phyloP scores from a whole-genome alignment of 1,140 invertebrate species.

The Atta cephalotes region DNA sequence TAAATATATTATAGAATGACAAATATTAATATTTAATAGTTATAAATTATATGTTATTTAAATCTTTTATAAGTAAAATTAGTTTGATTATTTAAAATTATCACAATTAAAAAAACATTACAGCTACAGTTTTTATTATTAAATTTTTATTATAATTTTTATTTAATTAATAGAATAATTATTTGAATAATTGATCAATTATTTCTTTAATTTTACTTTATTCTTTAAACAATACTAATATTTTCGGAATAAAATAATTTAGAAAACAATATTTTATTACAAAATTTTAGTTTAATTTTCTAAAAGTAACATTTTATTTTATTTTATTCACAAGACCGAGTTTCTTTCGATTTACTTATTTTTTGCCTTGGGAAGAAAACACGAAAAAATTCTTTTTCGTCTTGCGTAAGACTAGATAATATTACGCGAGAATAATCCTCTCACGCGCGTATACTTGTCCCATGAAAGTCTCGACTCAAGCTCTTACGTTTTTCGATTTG shows the following conservation, averaged over 20 bases:
- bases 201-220: background rate
- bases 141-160: background rate
- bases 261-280: background rate
- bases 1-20: background rate
- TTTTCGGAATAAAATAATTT: background rate
- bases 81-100: background rate
- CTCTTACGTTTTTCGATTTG: constrained; percentile 45
- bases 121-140: background rate
- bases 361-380: constrained; percentile 8
- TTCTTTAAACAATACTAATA: background rate
- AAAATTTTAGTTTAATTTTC: background rate
- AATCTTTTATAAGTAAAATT: constrained; percentile 2
- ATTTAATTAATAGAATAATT: background rate
- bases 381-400: constrained; percentile 8
- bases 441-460: background rate
- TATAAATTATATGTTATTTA: background rate
- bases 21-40: background rate
- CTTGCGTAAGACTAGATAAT: constrained; percentile 24
- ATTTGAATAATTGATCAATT: background rate
- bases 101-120: background rate
- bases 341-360: constrained; percentile 34
- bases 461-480: constrained; percentile 27
- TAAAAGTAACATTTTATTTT: background rate
- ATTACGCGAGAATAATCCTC: constrained; percentile 55
- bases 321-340: background rate